Evolutionary conservation across 2,113 vertebrate genomes (phyloP).

Genomic region (Gracilinanus agilis): DNA sequence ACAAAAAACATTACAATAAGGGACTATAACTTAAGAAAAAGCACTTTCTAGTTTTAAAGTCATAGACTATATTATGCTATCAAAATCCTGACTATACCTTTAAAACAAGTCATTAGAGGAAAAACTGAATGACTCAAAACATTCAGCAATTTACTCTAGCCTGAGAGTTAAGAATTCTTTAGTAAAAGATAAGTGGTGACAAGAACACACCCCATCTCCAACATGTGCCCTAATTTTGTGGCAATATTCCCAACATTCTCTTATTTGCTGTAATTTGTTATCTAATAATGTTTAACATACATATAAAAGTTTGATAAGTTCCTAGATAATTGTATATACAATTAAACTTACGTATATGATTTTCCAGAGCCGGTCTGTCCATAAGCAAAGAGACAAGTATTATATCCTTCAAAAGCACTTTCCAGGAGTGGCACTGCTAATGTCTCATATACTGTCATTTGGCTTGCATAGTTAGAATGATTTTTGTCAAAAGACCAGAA

Average conservation of each 20-base stretch:
- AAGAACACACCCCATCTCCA: neutral
- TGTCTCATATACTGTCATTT: slow-evolving; percentile 89
- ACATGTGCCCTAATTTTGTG: neutral
- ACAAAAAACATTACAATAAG: slow-evolving; percentile 52
- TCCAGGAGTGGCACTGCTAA: slow-evolving; percentile 91
- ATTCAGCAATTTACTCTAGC: neutral
- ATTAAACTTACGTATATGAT: slow-evolving; percentile 93
- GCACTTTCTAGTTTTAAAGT: neutral
- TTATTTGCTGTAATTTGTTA: neutral
- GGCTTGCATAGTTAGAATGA: slow-evolving; percentile 88
- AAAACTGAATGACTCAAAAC: neutral
- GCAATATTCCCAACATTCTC: neutral
- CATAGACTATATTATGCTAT: neutral
- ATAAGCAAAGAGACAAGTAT: slow-evolving; percentile 96
- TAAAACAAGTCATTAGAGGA: neutral
- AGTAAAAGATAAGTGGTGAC: neutral
- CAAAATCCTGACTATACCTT: neutral
- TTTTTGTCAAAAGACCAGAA: slow-evolving; percentile 92
- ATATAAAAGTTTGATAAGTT: neutral
- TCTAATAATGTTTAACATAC: neutral
- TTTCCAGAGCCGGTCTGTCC: slow-evolving; percentile 98
- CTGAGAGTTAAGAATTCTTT: neutral
- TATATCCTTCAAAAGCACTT: slow-evolving; percentile 95
- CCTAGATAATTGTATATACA: neutral
- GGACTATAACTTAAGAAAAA: neutral